phyloP scores from a whole-genome alignment of 2,113 vertebrate genomes.

The Nycticebus coucang region DNA sequence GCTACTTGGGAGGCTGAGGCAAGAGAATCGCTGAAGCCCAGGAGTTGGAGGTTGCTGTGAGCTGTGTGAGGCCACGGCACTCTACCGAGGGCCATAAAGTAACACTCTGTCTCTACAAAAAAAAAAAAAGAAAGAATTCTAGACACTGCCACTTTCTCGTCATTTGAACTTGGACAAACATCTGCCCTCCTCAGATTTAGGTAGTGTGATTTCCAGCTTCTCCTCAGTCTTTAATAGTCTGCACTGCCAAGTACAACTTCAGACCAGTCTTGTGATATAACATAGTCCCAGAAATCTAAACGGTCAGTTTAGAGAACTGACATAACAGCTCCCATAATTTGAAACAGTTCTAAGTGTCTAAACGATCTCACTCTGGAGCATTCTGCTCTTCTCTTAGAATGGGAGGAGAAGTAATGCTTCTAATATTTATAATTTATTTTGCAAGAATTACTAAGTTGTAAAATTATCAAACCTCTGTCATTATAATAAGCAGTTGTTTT shows the following conservation, averaged over 20 bases:
- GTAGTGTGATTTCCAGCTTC: not conserved
- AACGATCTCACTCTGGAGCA: not conserved
- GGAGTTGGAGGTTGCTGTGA: too few relatives aligned
- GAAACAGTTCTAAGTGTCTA: not conserved
- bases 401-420: not conserved
- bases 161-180: not conserved
- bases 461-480: not conserved
- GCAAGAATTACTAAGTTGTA: not conserved
- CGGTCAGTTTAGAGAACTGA: not conserved
- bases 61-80: too few relatives aligned
- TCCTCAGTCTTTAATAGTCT: not conserved
- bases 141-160: not conserved
- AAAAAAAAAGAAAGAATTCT: not conserved
- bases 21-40: too few relatives aligned
- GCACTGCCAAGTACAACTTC: not conserved
- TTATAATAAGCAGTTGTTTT: not conserved
- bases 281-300: not conserved
- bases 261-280: not conserved
- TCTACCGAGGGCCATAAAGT: too few relatives aligned
- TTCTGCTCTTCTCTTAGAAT: not conserved
- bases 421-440: conserved; percentile 4
- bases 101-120: too few relatives aligned
- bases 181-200: not conserved
- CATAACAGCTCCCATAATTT: not conserved
- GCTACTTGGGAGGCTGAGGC: too few relatives aligned